phyloP scores from a whole-genome alignment of 2,888 invertebrate species.

The Scaeva pyrastri region DNA sequence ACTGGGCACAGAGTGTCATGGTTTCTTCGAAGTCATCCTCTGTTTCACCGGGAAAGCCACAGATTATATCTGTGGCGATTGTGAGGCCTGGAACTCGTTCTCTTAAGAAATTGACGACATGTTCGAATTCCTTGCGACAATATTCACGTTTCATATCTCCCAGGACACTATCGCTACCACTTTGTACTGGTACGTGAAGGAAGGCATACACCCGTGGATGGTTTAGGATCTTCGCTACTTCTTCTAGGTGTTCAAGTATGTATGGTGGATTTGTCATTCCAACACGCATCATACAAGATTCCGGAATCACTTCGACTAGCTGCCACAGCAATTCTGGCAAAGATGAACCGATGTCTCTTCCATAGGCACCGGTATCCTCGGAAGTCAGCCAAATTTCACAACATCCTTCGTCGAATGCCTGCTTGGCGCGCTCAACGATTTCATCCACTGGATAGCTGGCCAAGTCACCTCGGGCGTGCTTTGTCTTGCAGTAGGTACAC shows the following conservation, averaged over 20 bases:
- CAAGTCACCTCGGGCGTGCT: constrained; percentile 98
- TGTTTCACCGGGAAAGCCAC: constrained; percentile 99
- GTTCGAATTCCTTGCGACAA: constrained; percentile 93
- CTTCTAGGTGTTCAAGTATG: constrained; percentile 96
- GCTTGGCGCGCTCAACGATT: constrained; percentile 93
- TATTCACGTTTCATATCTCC: constrained; percentile 99
- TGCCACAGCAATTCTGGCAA: constrained; percentile 94
- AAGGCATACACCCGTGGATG: constrained; percentile 97
- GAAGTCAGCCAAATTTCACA: constrained; percentile 99
- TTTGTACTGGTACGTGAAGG: constrained; percentile 98
- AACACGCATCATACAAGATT: constrained; percentile 91
- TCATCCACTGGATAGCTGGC: constrained; percentile 96
- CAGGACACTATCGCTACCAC: constrained; percentile 97
- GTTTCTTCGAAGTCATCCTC: constrained; percentile 95
- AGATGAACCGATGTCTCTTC: constrained; percentile 95
- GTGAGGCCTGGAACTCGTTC: constrained; percentile 94
- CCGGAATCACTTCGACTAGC: constrained; percentile 88
- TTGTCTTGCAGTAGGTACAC: constrained; percentile 99
- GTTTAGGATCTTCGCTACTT: constrained; percentile 93
- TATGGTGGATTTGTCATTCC: constrained; percentile 99
- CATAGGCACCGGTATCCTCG: constrained; percentile 99
- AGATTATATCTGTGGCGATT: constrained; percentile 99
- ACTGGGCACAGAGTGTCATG: constrained; percentile 91
- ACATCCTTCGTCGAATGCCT: constrained; percentile 96
- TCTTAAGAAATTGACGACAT: constrained; percentile 93